A percentile compares a stretch with the other conserved stretches of the same genome.
phyloP scores from a whole-genome alignment of 2,797 vertebrate species.

The Thaleichthys pacificus region DNA sequence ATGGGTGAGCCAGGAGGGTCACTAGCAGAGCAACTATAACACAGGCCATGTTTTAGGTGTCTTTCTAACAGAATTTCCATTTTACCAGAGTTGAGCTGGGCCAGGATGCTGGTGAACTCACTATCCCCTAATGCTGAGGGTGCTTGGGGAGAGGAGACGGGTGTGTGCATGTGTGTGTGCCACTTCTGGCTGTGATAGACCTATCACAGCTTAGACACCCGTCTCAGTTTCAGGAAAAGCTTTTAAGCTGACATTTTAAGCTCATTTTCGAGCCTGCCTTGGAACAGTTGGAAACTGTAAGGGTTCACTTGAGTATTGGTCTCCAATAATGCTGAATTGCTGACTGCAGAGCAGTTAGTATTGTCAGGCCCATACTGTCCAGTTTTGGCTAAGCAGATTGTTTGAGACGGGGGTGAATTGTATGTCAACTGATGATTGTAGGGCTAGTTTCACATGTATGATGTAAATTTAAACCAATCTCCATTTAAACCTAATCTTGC shows the following conservation, averaged over 20 bases:
- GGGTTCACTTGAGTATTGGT: constrained; percentile 51
- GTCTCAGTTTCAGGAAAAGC: constrained; percentile 70
- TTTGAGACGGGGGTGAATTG: constrained; percentile 24
- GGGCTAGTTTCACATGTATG: not conserved
- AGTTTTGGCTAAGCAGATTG: constrained; percentile 7
- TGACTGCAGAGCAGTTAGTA: constrained; percentile 36
- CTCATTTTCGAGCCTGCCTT: constrained; percentile 68
- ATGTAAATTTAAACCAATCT: too few relatives aligned
- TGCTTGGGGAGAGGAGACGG: too few relatives aligned
- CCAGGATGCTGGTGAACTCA: too few relatives aligned
- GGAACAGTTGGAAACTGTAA: constrained; percentile 54
- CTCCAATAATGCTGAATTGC: constrained; percentile 61
- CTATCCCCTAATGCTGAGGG: too few relatives aligned
- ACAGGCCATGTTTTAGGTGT: not conserved
- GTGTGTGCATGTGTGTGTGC: constrained; percentile 29
- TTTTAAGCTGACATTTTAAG: constrained; percentile 74
- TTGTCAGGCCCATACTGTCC: constrained; percentile 23
- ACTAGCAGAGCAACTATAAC: constrained; percentile 4
- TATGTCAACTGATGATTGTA: not conserved
- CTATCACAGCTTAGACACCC: constrained; percentile 50
- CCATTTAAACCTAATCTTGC: too few relatives aligned
- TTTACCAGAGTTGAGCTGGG: too few relatives aligned
- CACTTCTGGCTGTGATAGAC: constrained; percentile 41
- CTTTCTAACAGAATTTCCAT: too few relatives aligned
- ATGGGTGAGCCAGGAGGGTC: constrained; percentile 20